These are phyloP conservation scores for Torymus texanus DNA, from an alignment of 2,888 invertebrate genomes.

Conservation along the genomic window DNA sequence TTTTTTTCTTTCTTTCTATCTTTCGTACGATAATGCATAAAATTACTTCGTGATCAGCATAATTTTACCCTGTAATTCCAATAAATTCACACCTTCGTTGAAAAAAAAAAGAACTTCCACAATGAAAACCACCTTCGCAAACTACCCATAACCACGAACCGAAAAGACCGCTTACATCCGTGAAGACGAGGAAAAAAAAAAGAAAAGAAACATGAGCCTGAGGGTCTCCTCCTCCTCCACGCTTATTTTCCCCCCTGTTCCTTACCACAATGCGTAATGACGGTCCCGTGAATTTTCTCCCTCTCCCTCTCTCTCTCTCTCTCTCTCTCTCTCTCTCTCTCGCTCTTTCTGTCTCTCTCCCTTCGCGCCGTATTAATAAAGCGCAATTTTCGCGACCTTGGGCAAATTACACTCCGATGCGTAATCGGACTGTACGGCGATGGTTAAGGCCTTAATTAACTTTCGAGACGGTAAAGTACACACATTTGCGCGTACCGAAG, in stretches of 20 bases:
- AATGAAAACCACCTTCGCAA: too few relatives aligned
- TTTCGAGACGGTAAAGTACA: conserved; percentile 21
- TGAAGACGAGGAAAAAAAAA: too few relatives aligned
- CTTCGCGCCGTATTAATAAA: conserved; percentile 36
- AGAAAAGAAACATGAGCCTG: background rate
- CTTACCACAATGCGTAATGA: background rate
- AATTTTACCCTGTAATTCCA: too few relatives aligned
- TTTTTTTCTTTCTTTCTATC: too few relatives aligned
- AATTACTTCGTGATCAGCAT: too few relatives aligned
- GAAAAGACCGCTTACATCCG: too few relatives aligned
- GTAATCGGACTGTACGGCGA: conserved; percentile 31
- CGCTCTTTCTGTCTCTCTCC: background rate
- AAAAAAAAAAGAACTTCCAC: too few relatives aligned
- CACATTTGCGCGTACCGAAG: too few relatives aligned
- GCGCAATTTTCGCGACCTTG: conserved; percentile 41
- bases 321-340: conserved; percentile 3
- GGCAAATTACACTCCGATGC: conserved; percentile 30
- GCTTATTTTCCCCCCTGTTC: background rate
- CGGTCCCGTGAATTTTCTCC: background rate
- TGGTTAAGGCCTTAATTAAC: conserved; percentile 50
- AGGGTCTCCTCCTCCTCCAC: background rate
- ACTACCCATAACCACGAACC: too few relatives aligned
- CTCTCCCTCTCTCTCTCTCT: conserved; percentile 17
- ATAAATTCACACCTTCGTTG: too few relatives aligned
- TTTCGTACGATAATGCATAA: too few relatives aligned